These are phyloP conservation scores for Gadus chalcogrammus DNA, from an alignment of 2,113 vertebrate species.

Conservation along the genomic window DNA sequence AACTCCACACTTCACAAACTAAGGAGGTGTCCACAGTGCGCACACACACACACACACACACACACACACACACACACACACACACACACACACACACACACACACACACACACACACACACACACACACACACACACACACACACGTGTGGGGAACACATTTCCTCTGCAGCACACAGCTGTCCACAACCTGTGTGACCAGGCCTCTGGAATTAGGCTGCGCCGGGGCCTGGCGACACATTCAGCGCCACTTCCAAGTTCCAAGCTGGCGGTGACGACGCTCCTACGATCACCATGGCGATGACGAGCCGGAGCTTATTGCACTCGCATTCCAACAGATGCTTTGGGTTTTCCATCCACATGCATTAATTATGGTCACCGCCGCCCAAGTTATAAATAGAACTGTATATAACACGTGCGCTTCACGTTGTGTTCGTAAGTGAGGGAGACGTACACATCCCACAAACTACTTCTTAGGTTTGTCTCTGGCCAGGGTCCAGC, in stretches of 20 bases:
- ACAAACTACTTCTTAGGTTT: no score
- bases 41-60: constrained; percentile 1
- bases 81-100: no score
- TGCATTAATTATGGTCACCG: constrained; percentile 48
- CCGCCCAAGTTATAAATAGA: constrained; percentile 34
- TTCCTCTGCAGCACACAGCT: constrained; percentile 39
- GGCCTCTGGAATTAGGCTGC: constrained; percentile 26
- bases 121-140: no score
- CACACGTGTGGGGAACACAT: no score
- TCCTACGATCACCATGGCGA: no score
- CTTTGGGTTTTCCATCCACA: neutral
- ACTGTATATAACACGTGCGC: neutral
- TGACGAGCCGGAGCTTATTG: no score
- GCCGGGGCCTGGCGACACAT: constrained; percentile 13
- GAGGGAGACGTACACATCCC: neutral
- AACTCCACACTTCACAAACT: no score
- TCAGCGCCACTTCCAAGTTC: constrained; percentile 14
- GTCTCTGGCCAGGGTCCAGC: no score
- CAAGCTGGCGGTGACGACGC: no score
- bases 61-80: neutral
- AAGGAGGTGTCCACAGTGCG: constrained; percentile 13
- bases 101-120: no score
- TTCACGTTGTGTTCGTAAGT: neutral
- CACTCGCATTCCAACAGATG: no score
- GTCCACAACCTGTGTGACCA: constrained; percentile 52